phyloP scores from a whole-genome alignment of 2,113 vertebrate genomes.

The Catharus minimus region DNA sequence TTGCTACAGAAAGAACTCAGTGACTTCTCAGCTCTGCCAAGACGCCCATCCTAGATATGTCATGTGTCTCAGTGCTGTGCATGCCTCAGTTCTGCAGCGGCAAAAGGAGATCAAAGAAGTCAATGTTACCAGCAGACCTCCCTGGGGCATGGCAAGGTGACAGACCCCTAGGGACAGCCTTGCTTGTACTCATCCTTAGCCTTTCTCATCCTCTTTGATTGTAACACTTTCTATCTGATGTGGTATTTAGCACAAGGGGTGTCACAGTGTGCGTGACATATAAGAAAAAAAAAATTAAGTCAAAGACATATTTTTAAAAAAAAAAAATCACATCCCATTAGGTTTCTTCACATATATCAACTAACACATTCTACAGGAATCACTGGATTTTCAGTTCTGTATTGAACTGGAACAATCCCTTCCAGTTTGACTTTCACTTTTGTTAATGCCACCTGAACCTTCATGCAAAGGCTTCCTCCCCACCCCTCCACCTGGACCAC shows the following conservation, averaged over 20 bases:
- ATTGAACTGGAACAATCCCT: not conserved
- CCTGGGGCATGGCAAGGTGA: not conserved
- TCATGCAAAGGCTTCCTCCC: not conserved
- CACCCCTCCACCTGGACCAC: not conserved
- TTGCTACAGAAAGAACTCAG: not conserved
- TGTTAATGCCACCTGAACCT: not conserved
- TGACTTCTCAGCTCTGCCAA: not conserved
- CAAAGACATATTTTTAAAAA: not conserved
- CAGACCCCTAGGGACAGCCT: not conserved
- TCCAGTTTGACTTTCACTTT: not conserved
- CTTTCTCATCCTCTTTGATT: not conserved
- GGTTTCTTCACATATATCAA: not conserved
- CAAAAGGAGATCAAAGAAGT: not conserved
- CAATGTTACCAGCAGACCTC: not conserved
- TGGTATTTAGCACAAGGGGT: not conserved
- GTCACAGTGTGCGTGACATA: not conserved
- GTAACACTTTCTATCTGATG: not conserved
- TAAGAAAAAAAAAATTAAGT: not conserved
- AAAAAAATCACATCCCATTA: not conserved
- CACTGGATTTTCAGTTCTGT: not conserved
- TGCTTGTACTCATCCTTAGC: not conserved
- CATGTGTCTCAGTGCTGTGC: not conserved
- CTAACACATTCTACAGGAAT: not conserved
- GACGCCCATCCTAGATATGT: not conserved
- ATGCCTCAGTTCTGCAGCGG: not conserved